A percentile compares a stretch with the other conserved stretches of the same genome.
Evolutionary conservation across 2,113 vertebrate genomes (phyloP).

Genomic region (Epinephelus moara): DNA sequence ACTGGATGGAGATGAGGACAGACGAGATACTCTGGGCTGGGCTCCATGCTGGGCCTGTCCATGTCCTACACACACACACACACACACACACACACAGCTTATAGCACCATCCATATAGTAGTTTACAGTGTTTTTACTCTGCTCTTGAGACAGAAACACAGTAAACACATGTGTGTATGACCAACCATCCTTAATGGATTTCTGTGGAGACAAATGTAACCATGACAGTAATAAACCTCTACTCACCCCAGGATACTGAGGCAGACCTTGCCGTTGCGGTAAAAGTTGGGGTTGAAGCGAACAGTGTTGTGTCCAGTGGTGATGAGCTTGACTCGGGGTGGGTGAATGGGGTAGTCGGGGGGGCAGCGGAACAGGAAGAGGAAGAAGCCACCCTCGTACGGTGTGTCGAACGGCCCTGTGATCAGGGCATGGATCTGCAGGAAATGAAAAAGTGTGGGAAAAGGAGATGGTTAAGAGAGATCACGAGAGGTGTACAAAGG

Average conservation of each 20-base stretch:
- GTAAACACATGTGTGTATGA: not conserved
- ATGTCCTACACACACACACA: slow-evolving; percentile 86
- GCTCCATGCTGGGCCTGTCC: slow-evolving; percentile 99
- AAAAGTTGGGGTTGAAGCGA: slow-evolving; percentile 99
- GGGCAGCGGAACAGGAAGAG: slow-evolving; percentile 99
- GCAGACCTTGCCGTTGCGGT: slow-evolving; percentile 99
- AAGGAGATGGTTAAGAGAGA: not conserved
- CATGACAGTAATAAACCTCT: not conserved
- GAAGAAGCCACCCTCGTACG: slow-evolving; percentile 99
- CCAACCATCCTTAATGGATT: not conserved
- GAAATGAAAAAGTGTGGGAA: not conserved
- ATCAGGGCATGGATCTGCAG: slow-evolving; percentile 97
- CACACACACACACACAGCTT: not conserved
- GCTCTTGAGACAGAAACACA: not conserved
- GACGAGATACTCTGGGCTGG: slow-evolving; percentile 99
- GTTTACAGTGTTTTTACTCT: not conserved
- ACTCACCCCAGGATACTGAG: slow-evolving; percentile 98
- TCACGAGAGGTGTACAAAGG: not conserved
- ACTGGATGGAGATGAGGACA: slow-evolving; percentile 99
- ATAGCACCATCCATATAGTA: not conserved
- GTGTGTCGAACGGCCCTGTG: slow-evolving; percentile 98
- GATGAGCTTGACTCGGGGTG: slow-evolving; percentile 97
- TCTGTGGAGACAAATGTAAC: not conserved
- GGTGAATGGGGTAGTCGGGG: slow-evolving; percentile 99
- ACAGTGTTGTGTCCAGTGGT: slow-evolving; percentile 99